Evolutionary conservation across 2,797 vertebrate genomes (phyloP), one percentile per base, ranked within the genome.

Genomic region (Smutsia gigantea): DNA sequence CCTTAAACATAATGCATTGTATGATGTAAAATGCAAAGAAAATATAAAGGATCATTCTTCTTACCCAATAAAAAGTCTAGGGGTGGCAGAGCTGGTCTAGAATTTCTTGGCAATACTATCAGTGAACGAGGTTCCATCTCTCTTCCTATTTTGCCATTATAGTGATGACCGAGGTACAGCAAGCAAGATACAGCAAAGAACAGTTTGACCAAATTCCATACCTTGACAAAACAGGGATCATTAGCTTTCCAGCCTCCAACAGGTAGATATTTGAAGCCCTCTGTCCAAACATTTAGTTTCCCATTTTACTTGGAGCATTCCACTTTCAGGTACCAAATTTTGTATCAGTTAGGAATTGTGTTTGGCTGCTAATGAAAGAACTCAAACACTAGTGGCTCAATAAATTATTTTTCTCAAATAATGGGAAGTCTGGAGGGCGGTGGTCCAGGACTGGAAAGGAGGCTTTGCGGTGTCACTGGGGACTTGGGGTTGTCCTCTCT

Each of bases 21-120:
- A 57, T 72, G 42, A 51, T 51, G 51, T 90, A 66, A 90, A 90
- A 95, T 37, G 39, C 51, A 92, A 78, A 72, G 90, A 34, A 72
- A 72, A 69, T 49, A 79, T 14, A 66, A 71, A 85, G 27, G 64
- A 71, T 85, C 37, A 77, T 83, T 95, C 21, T 87, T 92, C 10
- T 53, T 55, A 63, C 23, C 23, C 74, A 66, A 2, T 81, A 39
- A 83, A 31, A 34, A 75, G 29, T 77, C 78, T 83, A 15, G 39
- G 42, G 17, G 8, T 42, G 31, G 61, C 63, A 72, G n/a, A 86
- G 49, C 37, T 81, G 27, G 10, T 72, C 51, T 74, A 51, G 57
- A 90, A 59, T 90, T 72, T 74, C n/a, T 81, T 4, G 39, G 29
- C 53, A 78, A 49, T 64, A 39, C 29, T 63, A 27, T 64, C 29